These are phyloP conservation scores for Callipepla squamata DNA, from an alignment of 2,113 vertebrate genomes.

Conservation along the genomic window DNA sequence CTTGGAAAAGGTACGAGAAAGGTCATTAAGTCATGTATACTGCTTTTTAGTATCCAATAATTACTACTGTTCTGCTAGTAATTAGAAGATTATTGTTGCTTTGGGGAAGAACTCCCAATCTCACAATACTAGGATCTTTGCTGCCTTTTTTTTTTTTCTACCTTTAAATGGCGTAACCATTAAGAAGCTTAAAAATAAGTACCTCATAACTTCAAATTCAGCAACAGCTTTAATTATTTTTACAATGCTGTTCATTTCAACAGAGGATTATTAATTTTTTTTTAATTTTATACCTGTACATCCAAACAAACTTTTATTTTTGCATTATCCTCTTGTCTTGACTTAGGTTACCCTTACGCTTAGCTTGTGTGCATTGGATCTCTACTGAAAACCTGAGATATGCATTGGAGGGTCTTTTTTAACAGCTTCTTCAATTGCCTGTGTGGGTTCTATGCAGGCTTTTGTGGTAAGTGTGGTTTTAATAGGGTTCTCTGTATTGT, in stretches of 20 bases:
- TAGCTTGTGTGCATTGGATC: not conserved
- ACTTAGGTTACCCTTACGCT: not conserved
- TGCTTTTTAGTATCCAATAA: not conserved
- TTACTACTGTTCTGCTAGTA: not conserved
- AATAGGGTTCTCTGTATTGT: not conserved
- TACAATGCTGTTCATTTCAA: not conserved
- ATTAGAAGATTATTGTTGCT: not conserved
- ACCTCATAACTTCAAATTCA: not conserved
- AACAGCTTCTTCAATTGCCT: not conserved
- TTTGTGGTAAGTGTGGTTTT: not conserved
- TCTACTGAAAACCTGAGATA: not conserved
- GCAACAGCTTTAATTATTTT: not conserved
- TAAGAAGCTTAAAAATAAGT: not conserved
- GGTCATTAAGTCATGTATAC: not conserved
- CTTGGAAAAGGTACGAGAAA: not conserved
- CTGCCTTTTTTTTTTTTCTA: not conserved
- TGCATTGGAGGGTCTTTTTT: not conserved
- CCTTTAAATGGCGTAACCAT: not conserved
- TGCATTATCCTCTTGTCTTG: not conserved
- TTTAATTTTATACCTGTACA: not conserved
- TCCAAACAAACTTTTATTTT: not conserved
- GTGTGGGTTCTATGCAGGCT: not conserved
- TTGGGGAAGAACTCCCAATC: accelerated
- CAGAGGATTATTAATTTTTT: not conserved
- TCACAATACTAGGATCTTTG: not conserved